phyloP scores from a whole-genome alignment of 2,797 vertebrate species.

The Tarsius wallacei region DNA sequence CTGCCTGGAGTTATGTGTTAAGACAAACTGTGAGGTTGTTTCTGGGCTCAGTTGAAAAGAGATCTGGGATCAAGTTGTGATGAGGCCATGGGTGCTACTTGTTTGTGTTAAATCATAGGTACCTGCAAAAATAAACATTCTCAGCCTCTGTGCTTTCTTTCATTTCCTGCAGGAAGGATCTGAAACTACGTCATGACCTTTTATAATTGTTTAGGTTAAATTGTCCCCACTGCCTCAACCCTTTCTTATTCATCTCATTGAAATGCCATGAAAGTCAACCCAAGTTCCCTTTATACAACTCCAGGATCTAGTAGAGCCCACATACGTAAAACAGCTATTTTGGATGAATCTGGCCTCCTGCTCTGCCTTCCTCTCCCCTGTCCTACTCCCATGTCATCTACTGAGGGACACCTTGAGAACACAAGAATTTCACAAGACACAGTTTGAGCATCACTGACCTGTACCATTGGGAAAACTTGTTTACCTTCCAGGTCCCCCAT shows the following conservation, averaged over 20 bases:
- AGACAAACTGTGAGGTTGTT: background rate
- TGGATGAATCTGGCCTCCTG: background rate
- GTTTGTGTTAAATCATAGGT: background rate
- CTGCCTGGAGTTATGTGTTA: background rate
- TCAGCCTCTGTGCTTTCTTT: conserved; percentile 37
- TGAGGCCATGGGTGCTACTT: background rate
- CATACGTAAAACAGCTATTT: background rate
- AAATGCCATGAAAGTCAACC: background rate
- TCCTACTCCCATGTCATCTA: background rate
- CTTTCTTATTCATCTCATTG: background rate
- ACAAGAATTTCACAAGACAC: background rate
- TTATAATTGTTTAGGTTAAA: conserved; percentile 29
- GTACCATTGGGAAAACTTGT: background rate
- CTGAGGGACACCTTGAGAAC: background rate
- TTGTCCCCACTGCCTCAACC: background rate
- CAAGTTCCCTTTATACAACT: background rate
- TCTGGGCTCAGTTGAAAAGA: background rate
- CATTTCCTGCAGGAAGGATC: background rate
- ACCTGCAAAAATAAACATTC: background rate
- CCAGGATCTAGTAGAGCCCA: background rate
- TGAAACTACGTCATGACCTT: background rate
- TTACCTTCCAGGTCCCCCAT: background rate
- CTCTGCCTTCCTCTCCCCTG: background rate
- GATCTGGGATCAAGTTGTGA: background rate
- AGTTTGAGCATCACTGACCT: background rate